Base-by-base conservation (phyloP, 1,140 invertebrate genomes). In the Dufourea novaeangliae region DNA sequence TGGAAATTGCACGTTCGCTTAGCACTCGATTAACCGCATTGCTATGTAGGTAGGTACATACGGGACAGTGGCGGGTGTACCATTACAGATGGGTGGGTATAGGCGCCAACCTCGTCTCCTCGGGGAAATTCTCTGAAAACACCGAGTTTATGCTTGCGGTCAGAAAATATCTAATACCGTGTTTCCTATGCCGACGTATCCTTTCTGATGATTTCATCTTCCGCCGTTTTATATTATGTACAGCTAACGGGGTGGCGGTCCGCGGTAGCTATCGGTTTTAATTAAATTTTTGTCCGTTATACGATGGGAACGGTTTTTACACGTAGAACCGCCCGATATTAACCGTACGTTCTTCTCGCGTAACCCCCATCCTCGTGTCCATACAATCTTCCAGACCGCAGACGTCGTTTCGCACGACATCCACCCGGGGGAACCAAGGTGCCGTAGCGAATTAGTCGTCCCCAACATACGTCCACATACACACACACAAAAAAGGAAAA, bases 121-220 rank as follows among this genome's bases (percentile, higher is more conserved):
- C 17, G 17, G 73, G 73, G 73, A 67, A 75, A 75, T 68, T 75
- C 46, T 41, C 64, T 68, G 73, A 75, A 75, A 59, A 59, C 54
- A 75, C 39, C 22, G 32, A 75, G 54, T 46, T 68, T 75, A 34
- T 34, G 54, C 37, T 34, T 27, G 39, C 64, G 37, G 17, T 12
- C 73, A 27, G 29, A 59, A 75, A 68, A 34, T 66, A 44, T 75
- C 39, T 34, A 59, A 75, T 68, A 59, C 29, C 37, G 3, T 27
- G 41, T 63, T 25, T n/a, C 11, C 37, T 20, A 4, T 22, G 8
- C 14, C 57, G 54, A 41, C 41, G 14, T 34, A 77, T 50, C 34
- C 32, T 29, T n/a, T 69, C 46, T 14, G 54, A 69, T 17, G 41
- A 50, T 32, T 69, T 32, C 20, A 59, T 75, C 29, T 62, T 39